Base-by-base conservation (phyloP, 1,140 invertebrate species). In the Drosophila nigrodunni region DNA sequence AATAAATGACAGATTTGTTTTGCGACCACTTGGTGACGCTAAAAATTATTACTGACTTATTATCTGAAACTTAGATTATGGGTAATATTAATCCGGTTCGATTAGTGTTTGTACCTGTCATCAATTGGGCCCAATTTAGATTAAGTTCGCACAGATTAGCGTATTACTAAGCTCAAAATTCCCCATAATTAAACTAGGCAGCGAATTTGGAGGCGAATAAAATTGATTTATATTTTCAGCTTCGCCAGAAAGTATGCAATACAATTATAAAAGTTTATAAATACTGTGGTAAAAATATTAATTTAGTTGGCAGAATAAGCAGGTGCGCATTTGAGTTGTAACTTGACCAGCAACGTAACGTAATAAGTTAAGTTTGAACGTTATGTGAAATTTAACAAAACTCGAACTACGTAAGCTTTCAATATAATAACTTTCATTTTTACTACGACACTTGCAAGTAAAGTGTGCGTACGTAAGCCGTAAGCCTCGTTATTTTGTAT, bases 1-100 rank as follows among this genome's bases (percentile, higher is more conserved):
- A 74, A 74, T 74, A 74, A 74, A 74, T 55, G 44, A 50, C 9
- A 30, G 21, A 34, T 44, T 6, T 21, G 18, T 30, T 30, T 74
- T 41, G 35, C 60, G 50, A 4, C 52, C 49, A 60, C 18, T 35
- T 47, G 7, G 39, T 10, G 34, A 34, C 8, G 13, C 15, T 35
- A n/a, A 7, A 43, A 70, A 62, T 69, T 50, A 57, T 54, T 30
- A 47, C n/a, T 21, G 0, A 50, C 0, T 2, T 8, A 52, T 58
- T 59, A 68, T 73, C 70, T 25, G 21, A 4, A 21, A n/a, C 35
- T 10, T 41, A n/a, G 58, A 55, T 55, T 47, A 34, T n/a, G 41
- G 54, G 30, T 7, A 37, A 25, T 70, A 35, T 18, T 46, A 68
- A 54, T 46, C 30, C 39, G 41, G 54, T 73, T 35, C 44, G 41